These are phyloP conservation scores for Mormyrus proboscirostris DNA, from an alignment of 2,797 vertebrate genomes.

Conservation along the genomic window DNA sequence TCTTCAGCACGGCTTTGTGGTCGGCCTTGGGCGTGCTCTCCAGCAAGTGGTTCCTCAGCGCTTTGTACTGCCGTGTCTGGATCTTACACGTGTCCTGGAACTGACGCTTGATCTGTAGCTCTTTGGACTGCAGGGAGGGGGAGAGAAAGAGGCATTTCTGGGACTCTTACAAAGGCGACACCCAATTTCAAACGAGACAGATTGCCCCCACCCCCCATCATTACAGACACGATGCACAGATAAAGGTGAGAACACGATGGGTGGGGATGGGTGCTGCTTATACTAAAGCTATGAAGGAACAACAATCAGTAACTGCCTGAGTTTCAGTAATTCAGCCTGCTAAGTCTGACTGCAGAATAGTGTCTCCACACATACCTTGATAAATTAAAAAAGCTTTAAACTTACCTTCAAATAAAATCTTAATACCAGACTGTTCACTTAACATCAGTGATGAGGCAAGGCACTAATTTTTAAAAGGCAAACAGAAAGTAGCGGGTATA, in stretches of 20 bases:
- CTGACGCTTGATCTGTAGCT: constrained; percentile 92
- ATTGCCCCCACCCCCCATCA: not conserved
- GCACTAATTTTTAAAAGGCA: not conserved
- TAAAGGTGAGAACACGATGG: not conserved
- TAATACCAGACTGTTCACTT: not conserved
- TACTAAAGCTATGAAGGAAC: not conserved
- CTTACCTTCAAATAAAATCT: not conserved
- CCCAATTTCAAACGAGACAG: not conserved
- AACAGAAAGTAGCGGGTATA: not conserved
- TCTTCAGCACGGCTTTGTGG: constrained; percentile 86
- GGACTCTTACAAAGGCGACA: not conserved
- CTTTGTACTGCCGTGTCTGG: constrained; percentile 90
- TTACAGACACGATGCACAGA: not conserved
- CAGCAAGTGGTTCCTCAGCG: constrained; percentile 83
- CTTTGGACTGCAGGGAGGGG: constrained; percentile 70
- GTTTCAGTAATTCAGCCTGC: not conserved
- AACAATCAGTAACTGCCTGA: not conserved
- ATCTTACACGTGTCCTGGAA: constrained; percentile 96
- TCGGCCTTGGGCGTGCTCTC: constrained; percentile 86
- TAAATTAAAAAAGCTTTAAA: not conserved
- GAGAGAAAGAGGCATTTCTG: constrained; percentile 29
- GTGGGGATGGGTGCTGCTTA: not conserved
- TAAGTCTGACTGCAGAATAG: not conserved
- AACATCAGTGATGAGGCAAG: not conserved
- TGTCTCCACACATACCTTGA: not conserved